phyloP scores from a whole-genome alignment of 2,888 invertebrate genomes.

The Phaedon cochleariae region DNA sequence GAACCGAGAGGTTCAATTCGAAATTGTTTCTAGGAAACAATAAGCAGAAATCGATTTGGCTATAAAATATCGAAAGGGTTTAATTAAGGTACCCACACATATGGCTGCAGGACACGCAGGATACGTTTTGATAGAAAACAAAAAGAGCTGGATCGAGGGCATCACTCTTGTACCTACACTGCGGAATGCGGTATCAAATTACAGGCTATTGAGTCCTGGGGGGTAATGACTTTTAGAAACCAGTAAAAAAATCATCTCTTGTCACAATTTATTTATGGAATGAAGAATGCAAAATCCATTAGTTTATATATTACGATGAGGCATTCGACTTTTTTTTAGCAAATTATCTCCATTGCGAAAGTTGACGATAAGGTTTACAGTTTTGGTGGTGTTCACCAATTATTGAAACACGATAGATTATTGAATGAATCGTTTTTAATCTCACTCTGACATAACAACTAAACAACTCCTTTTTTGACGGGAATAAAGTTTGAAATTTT shows the following conservation, averaged over 20 bases:
- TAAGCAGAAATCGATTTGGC: slow-evolving; percentile 2
- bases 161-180: neutral
- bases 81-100: slow-evolving; percentile 2
- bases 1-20: neutral
- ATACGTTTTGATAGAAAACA: neutral
- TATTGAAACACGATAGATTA: no score
- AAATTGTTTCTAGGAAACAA: slow-evolving; percentile 1
- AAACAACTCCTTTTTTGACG: no score
- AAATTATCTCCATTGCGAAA: no score
- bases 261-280: neutral
- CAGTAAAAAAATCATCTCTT: neutral
- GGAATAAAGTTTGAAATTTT: no score
- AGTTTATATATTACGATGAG: no score
- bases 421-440: no score
- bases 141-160: neutral
- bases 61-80: slow-evolving; percentile 2
- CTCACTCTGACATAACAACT: no score
- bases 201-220: neutral
- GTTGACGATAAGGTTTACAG: no score
- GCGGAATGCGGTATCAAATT: neutral
- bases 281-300: neutral
- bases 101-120: slow-evolving; percentile 2
- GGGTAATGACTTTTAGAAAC: neutral
- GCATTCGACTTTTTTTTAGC: no score
- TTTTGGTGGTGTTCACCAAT: no score